phyloP scores from a whole-genome alignment of 2,113 vertebrate species.

The Embiotoca jacksoni region DNA sequence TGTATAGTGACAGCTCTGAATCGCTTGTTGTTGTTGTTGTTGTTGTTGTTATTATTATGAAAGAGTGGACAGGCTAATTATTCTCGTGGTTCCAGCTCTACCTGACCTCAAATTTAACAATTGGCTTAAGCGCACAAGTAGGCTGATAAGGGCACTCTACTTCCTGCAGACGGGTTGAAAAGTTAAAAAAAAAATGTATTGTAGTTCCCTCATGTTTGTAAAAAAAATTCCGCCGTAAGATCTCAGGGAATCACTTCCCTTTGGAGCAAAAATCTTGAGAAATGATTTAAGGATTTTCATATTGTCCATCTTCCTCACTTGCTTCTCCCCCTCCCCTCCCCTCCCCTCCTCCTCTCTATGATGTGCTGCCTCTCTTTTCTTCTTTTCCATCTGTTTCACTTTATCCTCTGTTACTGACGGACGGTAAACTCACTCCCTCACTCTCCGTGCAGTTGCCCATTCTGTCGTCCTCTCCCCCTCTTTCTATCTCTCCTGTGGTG shows the following conservation, averaged over 20 bases:
- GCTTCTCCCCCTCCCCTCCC: constrained; percentile 8
- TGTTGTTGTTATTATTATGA: background rate
- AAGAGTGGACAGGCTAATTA: background rate
- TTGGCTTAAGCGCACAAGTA: background rate
- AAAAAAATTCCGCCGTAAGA: constrained; percentile 28
- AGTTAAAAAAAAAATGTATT: constrained; percentile 34
- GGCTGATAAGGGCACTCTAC: background rate
- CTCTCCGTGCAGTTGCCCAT: constrained; percentile 6
- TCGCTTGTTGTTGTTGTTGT: background rate
- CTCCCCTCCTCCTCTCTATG: constrained; percentile 14
- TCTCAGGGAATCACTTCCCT: constrained; percentile 8
- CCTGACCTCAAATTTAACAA: background rate
- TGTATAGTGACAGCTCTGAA: background rate
- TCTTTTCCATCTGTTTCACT: constrained; percentile 63
- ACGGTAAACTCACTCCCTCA: constrained; percentile 31
- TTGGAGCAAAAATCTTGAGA: constrained; percentile 15
- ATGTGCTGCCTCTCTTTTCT: constrained; percentile 16
- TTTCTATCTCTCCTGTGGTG: constrained; percentile 5
- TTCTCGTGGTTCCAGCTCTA: background rate
- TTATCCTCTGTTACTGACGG: constrained; percentile 48
- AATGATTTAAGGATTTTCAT: constrained; percentile 56
- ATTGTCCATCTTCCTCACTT: constrained; percentile 33
- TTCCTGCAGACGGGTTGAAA: constrained; percentile 6
- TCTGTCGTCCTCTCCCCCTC: background rate
- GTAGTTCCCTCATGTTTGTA: constrained; percentile 23